Evolutionary conservation across 2,797 vertebrate genomes (phyloP).

Genomic region (Etheostoma perlongum): DNA sequence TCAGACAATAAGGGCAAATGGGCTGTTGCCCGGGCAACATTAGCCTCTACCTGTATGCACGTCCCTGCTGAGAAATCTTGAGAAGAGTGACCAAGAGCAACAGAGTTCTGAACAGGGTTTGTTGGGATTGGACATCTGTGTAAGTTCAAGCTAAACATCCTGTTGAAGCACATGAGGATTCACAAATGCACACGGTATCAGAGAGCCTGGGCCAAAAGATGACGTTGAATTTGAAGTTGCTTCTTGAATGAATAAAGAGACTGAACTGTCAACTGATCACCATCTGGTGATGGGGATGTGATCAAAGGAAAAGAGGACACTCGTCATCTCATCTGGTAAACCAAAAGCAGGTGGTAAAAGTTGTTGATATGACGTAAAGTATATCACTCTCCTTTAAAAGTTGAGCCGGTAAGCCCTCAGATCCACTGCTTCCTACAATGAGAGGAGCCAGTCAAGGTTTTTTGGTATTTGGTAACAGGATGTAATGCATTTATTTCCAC

Average conservation of each 20-base stretch:
- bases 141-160: constrained; percentile 21
- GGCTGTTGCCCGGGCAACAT: too few relatives aligned
- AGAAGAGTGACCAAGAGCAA: constrained; percentile 4
- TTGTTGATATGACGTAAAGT: neutral
- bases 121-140: constrained; percentile 38
- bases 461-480: neutral
- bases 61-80: neutral
- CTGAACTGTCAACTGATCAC: neutral
- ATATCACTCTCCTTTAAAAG: neutral
- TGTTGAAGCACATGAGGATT: constrained; percentile 12
- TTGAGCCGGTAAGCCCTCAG: neutral
- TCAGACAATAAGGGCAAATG: too few relatives aligned
- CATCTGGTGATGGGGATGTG: constrained; percentile 6
- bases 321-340: constrained; percentile 15
- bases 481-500: too few relatives aligned
- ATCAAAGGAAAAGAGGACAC: constrained; percentile 4
- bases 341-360: constrained; percentile 16
- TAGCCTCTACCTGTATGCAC: too few relatives aligned
- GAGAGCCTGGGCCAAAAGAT: neutral
- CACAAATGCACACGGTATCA: neutral
- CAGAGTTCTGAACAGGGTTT: constrained; percentile 17
- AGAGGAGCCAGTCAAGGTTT: fast-evolving
- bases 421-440: neutral
- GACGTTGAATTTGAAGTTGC: constrained; percentile 20
- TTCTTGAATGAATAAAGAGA: neutral